Evolutionary conservation across 2,797 vertebrate genomes (phyloP), one percentile per base, ranked within the genome.

Genomic region (Balearica regulorum): DNA sequence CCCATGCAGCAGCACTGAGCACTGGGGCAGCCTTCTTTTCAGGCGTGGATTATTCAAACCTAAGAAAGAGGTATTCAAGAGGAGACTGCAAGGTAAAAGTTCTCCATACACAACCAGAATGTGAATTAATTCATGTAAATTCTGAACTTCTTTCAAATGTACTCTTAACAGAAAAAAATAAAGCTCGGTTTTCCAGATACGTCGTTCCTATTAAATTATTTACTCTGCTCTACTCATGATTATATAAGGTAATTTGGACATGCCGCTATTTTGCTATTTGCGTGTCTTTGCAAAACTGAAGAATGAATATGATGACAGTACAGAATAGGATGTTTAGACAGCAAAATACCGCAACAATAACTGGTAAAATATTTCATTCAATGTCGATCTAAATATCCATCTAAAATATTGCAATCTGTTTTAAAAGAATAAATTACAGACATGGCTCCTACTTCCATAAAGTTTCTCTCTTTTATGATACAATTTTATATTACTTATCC

Each of bases 221-320:
- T 93, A 75, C 21, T 76, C 20, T 62, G 10, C 54, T 90, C 25
- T 75, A 41, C n/a, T 83, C 48, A n/a, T 76, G 26, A 86, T 91
- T 95, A 58, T 77, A 37, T 55, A 71, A 97, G 90, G 51, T 88
- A 94, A 93, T 91, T 91, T 90, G 51, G 51, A 89, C 28, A 44
- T 48, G 48, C 61, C 9, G 24, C 31, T 87, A 11, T 68, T 89
- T 89, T 83, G 35, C 11, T 86, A 8, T 89, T 95, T 86, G 43
- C 44, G 39, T 70, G 41, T 94, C 75, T 93, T 49, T 95, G 35
- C 19, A 95, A 90, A 90, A 60, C n/a, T 86, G 82, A 66, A 79
- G 70, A 93, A 92, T 80, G 16, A 95, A 53, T 70, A 71, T 43
- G 49, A 62, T 93, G 76, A 84, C 26, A 95, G 39, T 10, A 81